Conservation (phyloP, 2,888 invertebrate genomes). For the Imbricaverruca yamaguchii region DNA sequence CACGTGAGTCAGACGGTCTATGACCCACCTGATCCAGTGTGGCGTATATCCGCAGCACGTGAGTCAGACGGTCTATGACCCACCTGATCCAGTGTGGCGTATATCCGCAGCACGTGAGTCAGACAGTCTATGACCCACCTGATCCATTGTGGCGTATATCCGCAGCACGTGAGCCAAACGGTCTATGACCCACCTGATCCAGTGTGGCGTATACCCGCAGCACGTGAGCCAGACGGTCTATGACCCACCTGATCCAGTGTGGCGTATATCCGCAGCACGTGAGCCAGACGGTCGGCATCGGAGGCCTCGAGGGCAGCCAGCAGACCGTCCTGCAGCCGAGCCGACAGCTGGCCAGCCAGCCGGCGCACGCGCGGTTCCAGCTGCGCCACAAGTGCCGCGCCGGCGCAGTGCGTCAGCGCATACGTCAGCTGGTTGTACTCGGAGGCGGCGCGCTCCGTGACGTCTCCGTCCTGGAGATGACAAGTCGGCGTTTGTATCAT, state of each 20-base stretch:
- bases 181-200: neutral
- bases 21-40: no score
- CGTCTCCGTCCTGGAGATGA: neutral
- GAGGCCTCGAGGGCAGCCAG: neutral
- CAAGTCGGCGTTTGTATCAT: no score
- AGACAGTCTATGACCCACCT: neutral
- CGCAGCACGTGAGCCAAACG: slow-evolving; percentile 10
- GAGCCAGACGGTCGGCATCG: neutral
- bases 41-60: no score
- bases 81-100: neutral
- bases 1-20: neutral
- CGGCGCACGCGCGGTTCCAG: neutral
- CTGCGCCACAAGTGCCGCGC: neutral
- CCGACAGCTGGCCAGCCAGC: neutral
- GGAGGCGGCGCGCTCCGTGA: neutral
- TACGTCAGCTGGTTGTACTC: slow-evolving; percentile 18
- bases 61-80: no score
- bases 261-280: slow-evolving; percentile 12
- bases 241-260: slow-evolving; percentile 15
- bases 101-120: no score
- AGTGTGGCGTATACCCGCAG: no score
- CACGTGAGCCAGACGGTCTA: neutral
- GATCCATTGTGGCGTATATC: slow-evolving; percentile 8
- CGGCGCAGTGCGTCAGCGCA: slow-evolving; percentile 5
- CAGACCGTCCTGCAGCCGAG: neutral